Percentiles rank a stretch among this genome's conserved stretches.
Evolutionary conservation across 2,797 vertebrate species (phyloP).

Genomic region (Syngnathus acus): DNA sequence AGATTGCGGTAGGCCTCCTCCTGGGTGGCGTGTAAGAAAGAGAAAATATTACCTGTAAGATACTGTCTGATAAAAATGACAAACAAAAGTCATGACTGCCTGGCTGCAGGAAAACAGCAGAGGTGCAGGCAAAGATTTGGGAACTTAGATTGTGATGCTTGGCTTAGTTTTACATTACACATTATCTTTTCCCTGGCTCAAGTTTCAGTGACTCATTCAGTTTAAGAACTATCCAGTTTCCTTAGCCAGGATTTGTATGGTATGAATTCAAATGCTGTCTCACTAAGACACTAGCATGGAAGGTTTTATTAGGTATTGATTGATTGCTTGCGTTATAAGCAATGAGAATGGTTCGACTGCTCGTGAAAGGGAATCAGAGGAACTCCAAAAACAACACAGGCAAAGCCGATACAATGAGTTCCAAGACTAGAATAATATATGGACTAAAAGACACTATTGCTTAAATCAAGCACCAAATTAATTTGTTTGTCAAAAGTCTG

Average conservation of each 20-base stretch:
- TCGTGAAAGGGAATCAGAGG: neutral
- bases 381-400: neutral
- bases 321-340: neutral
- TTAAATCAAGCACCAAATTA: neutral
- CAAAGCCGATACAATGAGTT: neutral
- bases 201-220: neutral
- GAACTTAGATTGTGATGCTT: neutral
- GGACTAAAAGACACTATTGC: neutral
- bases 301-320: neutral
- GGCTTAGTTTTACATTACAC: neutral
- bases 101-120: neutral
- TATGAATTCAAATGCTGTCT: neutral
- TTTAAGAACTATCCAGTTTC: neutral
- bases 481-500: neutral
- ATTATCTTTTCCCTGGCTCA: neutral
- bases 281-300: neutral
- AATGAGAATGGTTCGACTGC: neutral
- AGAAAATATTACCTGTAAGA: conserved; percentile 40
- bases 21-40: conserved; percentile 41
- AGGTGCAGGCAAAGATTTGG: neutral
- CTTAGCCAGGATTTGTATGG: neutral
- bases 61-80: neutral
- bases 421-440: neutral
- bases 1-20: conserved; percentile 50
- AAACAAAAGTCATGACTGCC: neutral